A percentile compares a stretch with the other conserved stretches of the same genome.
Conservation (phyloP, 2,888 invertebrate species). For the Cepaea hortensis region DNA sequence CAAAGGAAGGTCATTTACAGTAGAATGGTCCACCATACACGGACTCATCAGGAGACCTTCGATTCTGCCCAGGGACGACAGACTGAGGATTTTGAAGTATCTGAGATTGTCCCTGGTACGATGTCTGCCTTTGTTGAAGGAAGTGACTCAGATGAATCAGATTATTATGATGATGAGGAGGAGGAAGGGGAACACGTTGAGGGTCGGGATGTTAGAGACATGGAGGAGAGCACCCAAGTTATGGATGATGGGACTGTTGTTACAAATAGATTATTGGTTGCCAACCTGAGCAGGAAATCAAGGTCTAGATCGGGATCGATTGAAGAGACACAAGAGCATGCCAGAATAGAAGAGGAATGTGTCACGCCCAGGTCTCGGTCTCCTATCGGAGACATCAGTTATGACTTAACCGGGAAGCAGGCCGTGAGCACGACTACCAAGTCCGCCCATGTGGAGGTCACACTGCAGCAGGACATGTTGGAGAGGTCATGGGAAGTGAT, state of each 20-base stretch:
- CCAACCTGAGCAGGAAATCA: constrained; percentile 54
- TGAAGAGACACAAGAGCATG: constrained; percentile 47
- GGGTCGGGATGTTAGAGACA: constrained; percentile 17
- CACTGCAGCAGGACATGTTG: constrained; percentile 50
- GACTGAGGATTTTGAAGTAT: constrained; percentile 64
- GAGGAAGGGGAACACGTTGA: constrained; percentile 55
- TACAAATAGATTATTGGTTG: constrained; percentile 56
- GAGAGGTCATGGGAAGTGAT: constrained; percentile 52
- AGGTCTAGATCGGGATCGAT: constrained; percentile 63
- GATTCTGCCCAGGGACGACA: constrained; percentile 54
- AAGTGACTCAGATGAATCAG: constrained; percentile 41
- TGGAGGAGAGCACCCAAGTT: constrained; percentile 55
- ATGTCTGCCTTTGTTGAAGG: constrained; percentile 63
- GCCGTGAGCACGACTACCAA: constrained; percentile 54
- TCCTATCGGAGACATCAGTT: constrained; percentile 43
- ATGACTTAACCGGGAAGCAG: constrained; percentile 33
- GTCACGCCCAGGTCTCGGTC: constrained; percentile 54
- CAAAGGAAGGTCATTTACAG: constrained; percentile 66
- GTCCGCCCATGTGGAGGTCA: constrained; percentile 56
- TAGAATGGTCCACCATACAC: constrained; percentile 67
- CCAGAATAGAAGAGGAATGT: constrained; percentile 36
- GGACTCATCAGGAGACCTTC: constrained; percentile 62
- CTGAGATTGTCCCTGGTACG: constrained; percentile 70
- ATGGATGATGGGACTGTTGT: constrained; percentile 56
- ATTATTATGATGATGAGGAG: constrained; percentile 56